phyloP scores from a whole-genome alignment of 2,888 invertebrate genomes.

The Cristatella mucedo region DNA sequence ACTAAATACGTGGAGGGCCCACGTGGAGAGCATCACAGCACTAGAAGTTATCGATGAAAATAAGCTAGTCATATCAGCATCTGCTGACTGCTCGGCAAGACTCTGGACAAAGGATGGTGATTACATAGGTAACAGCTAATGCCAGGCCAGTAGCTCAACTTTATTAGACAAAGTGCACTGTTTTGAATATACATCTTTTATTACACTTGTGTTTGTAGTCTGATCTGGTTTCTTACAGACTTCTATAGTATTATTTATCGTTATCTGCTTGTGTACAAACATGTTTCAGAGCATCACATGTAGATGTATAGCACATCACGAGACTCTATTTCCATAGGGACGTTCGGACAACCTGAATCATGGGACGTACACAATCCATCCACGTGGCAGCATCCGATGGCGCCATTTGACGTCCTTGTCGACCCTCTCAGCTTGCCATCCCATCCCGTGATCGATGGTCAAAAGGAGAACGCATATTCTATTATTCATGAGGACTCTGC shows the following conservation, averaged over 20 bases:
- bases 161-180: too few species aligned
- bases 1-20: constrained; percentile 32
- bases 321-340: constrained; percentile 28
- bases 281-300: too few species aligned
- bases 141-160: too few species aligned
- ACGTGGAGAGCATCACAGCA: constrained; percentile 31
- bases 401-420: constrained; percentile 37
- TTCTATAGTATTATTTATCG: too few species aligned
- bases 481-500: constrained; percentile 21
- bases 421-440: constrained; percentile 35
- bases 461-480: constrained; percentile 21
- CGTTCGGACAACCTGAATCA: constrained; percentile 35
- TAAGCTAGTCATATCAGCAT: constrained; percentile 30
- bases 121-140: constrained; percentile 37
- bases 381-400: constrained; percentile 37
- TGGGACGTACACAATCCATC: constrained; percentile 35
- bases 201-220: too few species aligned
- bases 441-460: constrained; percentile 23
- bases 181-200: too few species aligned
- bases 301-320: too few species aligned
- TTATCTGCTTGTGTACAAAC: too few species aligned
- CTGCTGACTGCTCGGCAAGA: constrained; percentile 35
- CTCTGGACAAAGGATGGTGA: constrained; percentile 36
- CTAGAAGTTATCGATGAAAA: constrained; percentile 31
- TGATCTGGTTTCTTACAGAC: too few species aligned